Evolutionary conservation across 2,797 vertebrate species (phyloP).

Genomic region (Catamblyrhynchus diadema): DNA sequence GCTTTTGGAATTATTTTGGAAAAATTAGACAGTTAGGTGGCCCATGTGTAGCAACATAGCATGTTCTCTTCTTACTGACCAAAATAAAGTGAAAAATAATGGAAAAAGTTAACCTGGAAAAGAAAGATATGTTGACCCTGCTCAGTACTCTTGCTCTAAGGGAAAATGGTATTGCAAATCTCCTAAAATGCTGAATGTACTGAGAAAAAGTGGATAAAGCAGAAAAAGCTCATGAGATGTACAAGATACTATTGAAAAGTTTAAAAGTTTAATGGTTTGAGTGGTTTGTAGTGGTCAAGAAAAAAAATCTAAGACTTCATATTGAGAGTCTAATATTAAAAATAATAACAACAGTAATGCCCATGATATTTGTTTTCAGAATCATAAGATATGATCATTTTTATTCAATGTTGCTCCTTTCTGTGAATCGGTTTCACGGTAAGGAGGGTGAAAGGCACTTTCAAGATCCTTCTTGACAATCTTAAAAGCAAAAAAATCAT

Average conservation of each 20-base stretch:
- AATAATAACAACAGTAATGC: background rate
- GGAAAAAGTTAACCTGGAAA: background rate
- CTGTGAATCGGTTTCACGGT: background rate
- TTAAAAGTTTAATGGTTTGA: background rate
- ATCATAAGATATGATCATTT: background rate
- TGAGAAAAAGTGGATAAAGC: background rate
- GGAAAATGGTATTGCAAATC: background rate
- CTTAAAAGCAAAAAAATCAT: background rate
- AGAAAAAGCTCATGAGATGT: background rate
- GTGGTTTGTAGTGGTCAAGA: background rate
- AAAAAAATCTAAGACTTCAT: background rate
- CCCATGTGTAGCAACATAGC: background rate
- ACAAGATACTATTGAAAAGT: background rate
- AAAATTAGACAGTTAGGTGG: background rate
- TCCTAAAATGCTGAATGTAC: background rate
- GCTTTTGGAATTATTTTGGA: background rate
- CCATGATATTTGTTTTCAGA: background rate
- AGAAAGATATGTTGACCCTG: background rate
- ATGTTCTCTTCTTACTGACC: background rate
- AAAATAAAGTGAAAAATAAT: background rate
- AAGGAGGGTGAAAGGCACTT: background rate
- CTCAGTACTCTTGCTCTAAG: background rate
- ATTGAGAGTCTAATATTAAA: background rate
- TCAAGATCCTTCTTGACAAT: background rate
- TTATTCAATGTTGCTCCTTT: background rate